Base-by-base conservation (phyloP, 2,113 vertebrate genomes). In the Nothobranchius kuhntae region DNA sequence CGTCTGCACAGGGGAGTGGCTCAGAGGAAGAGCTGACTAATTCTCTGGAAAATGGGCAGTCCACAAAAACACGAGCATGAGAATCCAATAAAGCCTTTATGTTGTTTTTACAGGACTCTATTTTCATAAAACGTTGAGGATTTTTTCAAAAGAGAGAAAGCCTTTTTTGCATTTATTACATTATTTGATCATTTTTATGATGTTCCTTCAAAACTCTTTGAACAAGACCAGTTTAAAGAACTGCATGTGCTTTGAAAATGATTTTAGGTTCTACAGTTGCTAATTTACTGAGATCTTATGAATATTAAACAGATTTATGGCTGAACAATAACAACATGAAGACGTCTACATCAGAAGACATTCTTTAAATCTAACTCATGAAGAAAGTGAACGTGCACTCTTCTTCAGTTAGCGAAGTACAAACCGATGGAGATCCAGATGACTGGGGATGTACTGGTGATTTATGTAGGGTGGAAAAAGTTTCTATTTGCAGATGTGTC, bases 1-100 rank as follows among this genome's bases (percentile, higher is more conserved):
- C 85, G 65, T 79, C 11, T 59, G 26, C 68, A n/a, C 3, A 53
- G 74, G 77, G 88, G 88, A 4, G 91, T 84, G 78, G 77, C 78
- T 66, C 21, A 70, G 24, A 46, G 48, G 51, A 63, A 30, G 45
- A 53, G 64, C 72, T 61, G 77, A 75, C 86, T 80, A 85, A 81
- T 82, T 53, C 70, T 45, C 60, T 58, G 75, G 46, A 11, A 52
- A 51, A 44, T 55, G 58, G n/a, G 57, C 38, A 48, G 9, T 13
- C 42, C 24, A 53, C 42, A 15, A 4, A 11, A 51, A 35, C 24
- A 45, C 13, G 63, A 21, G 13, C 24, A 45, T 13, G 63, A 13
- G 13, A 50, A 48, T 30, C 13, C 17, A 57, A 48, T 38, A 3
- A 17, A 21, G 42, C 7, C 7, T 24, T 64, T 7, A 26, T 36